Evolutionary conservation across 2,888 invertebrate species (phyloP), one percentile per base, ranked within the genome.

Genomic region (Mechanitis mazaeus): DNA sequence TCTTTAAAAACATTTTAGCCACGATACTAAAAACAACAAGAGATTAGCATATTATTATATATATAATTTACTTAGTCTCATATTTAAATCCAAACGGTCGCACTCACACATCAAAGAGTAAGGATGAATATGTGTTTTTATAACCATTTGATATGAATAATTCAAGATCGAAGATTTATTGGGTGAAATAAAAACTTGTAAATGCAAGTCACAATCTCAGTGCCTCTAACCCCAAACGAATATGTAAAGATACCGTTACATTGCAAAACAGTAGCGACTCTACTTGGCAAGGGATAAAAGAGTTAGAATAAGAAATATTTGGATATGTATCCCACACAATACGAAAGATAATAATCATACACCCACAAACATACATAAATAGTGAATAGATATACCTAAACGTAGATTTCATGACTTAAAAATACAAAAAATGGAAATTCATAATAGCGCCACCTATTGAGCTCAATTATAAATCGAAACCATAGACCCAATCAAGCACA

Each of bases 151-250:
- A 50, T 50, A 50, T 50, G 50, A 50, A 50, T 50, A 50, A 50
- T 50, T 50, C 50, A 50, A 50, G 50, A 50, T 50, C 50, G 50
- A 50, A 50, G 28, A 50, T 50, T 31, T 50, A 50, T 50, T 50
- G 50, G 4, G 31, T 50, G 31, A 50, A 50, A 50, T 50, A 50
- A 50, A 50, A 50, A 50, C 28, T n/a, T 50, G 50, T 50, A 50
- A 31, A 50, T 31, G 50, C 50, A 50, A 50, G 50, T 50, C 50
- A 50, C 50, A 50, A 31, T 6, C 20, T 31, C n/a, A 42, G 42
- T 42, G 42, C 42, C 42, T 11, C 42, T 31, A 31, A 50, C 50
- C 50, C 31, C 7, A 31, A 20, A 50, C 50, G 31, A 50, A 50
- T 50, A 50, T 50, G 5, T 31, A 50, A 31, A 31, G 6, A 31